These are phyloP conservation scores for Leptosomus discolor DNA, from an alignment of 2,113 vertebrate species.

Conservation along the genomic window DNA sequence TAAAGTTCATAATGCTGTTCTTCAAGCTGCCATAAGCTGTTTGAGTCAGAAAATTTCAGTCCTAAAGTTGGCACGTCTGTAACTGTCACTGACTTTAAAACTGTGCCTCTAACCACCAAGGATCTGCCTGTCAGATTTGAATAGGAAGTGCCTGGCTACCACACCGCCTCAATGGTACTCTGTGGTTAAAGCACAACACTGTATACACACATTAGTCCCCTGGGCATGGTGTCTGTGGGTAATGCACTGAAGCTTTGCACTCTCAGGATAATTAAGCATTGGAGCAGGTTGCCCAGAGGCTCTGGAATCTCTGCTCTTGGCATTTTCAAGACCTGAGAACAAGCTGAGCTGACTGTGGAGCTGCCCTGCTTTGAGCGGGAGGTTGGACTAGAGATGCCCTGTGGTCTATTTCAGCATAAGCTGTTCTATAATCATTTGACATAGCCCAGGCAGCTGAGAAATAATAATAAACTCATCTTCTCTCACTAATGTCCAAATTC, in stretches of 20 bases:
- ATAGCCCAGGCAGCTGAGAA: background rate
- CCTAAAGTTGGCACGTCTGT: background rate
- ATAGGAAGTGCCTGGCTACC: background rate
- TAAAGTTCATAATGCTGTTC: background rate
- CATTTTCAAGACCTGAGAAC: background rate
- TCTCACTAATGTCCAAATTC: background rate
- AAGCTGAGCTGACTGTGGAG: background rate
- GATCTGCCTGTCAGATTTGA: background rate
- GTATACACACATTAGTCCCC: background rate
- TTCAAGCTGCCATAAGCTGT: background rate
- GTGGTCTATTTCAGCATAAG: background rate
- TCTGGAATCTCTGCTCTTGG: background rate
- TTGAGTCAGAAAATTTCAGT: background rate
- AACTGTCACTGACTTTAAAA: background rate
- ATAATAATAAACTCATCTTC: background rate
- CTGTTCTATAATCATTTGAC: background rate
- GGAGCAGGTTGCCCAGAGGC: background rate
- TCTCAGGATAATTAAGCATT: background rate
- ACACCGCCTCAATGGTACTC: background rate
- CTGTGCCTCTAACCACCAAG: background rate
- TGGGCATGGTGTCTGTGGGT: background rate
- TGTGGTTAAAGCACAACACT: background rate
- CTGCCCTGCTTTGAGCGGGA: rapidly evolving
- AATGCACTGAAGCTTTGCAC: background rate
- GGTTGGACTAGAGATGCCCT: background rate